Conservation (phyloP, 2,888 invertebrate species). For the Parapristionchus giblindavisi region DNA sequence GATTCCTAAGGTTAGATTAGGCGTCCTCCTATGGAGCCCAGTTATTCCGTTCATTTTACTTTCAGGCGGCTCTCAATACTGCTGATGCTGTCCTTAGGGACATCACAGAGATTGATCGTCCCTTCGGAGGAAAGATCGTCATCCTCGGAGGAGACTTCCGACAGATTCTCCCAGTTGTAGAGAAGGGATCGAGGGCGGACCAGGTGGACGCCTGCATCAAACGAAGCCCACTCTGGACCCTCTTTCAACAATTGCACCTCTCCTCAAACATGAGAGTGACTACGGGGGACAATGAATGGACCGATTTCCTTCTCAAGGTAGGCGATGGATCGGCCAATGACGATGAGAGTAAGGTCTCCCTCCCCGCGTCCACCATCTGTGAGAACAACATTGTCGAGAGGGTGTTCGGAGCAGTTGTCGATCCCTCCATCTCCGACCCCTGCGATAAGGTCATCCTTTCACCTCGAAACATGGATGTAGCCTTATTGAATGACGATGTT, state of each 20-base stretch:
- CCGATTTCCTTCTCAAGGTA: neutral
- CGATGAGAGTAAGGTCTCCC: neutral
- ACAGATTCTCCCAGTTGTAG: slow-evolving; percentile 42
- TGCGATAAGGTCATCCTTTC: neutral
- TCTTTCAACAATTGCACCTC: slow-evolving; percentile 13
- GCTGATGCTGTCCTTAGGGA: slow-evolving; percentile 40
- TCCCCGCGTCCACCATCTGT: neutral
- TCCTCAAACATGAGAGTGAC: neutral
- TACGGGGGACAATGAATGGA: neutral
- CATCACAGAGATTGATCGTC: slow-evolving; percentile 22
- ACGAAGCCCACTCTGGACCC: slow-evolving; percentile 16
- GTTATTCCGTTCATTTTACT: neutral
- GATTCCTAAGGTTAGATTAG: slow-evolving; percentile 27
- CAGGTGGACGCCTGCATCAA: slow-evolving; percentile 38
- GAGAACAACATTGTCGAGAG: neutral
- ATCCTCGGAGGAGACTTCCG: slow-evolving; percentile 45
- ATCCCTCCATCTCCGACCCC: neutral
- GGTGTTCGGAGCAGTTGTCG: neutral
- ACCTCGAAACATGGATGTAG: neutral
- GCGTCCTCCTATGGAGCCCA: too few relatives aligned
- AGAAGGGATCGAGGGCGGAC: slow-evolving; percentile 23
- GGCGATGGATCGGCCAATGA: neutral
- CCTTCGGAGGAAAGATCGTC: slow-evolving; percentile 42
- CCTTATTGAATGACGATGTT: neutral
- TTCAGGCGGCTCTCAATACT: slow-evolving; percentile 33